Conservation (phyloP, 2,113 vertebrate species). For the Acinonyx jubatus region DNA sequence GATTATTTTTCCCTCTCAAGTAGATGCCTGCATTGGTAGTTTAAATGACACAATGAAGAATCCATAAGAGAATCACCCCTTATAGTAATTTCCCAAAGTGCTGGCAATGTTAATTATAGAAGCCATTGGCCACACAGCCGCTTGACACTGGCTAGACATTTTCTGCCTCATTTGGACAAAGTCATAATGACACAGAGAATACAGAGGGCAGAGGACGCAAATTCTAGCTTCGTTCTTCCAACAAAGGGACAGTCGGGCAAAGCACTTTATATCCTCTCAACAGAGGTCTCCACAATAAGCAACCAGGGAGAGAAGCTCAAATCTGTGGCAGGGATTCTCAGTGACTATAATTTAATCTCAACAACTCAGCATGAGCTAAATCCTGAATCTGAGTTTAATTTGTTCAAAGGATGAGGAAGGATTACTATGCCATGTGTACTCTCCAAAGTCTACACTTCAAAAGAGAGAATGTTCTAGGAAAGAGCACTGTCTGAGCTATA, state of each 20-base stretch:
- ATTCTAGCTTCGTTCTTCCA: background rate
- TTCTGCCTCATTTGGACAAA: constrained; percentile 47
- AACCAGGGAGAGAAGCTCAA: background rate
- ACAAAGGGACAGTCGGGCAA: background rate
- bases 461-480: background rate
- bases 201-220: background rate
- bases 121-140: background rate
- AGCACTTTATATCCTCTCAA: background rate
- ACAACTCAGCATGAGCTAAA: background rate
- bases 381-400: background rate
- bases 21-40: background rate
- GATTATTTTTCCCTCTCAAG: background rate
- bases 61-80: background rate
- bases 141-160: background rate
- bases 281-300: background rate
- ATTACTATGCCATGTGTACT: background rate
- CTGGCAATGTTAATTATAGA: constrained; percentile 11
- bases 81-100: background rate
- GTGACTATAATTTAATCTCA: background rate
- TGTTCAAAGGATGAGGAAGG: background rate
- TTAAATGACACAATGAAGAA: constrained; percentile 34
- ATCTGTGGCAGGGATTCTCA: background rate
- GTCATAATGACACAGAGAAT: background rate
- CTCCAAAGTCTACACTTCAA: background rate
- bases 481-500: background rate